phyloP scores from a whole-genome alignment of 2,113 vertebrate species.

The Alethe castanea region DNA sequence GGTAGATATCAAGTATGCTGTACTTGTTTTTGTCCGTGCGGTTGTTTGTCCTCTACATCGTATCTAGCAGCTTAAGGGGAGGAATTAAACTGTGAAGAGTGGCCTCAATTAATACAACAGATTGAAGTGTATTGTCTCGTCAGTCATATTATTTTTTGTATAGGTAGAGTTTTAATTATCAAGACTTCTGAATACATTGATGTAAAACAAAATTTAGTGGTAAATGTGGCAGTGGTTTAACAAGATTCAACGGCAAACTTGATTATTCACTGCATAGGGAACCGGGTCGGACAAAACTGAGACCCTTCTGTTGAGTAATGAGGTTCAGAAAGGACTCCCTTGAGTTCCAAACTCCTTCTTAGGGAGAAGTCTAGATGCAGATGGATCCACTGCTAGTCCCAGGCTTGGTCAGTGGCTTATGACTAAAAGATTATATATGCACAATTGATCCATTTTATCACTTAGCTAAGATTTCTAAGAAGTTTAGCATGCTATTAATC shows the following conservation, averaged over 20 bases:
- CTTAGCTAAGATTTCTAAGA: neutral
- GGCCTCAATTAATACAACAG: neutral
- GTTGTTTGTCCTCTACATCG: neutral
- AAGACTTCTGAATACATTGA: neutral
- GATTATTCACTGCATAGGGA: neutral
- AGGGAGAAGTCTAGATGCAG: neutral
- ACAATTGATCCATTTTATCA: neutral
- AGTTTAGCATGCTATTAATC: neutral
- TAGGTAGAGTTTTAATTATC: neutral
- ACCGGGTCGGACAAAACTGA: neutral
- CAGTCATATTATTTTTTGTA: neutral
- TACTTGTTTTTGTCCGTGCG: neutral
- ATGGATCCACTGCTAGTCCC: neutral
- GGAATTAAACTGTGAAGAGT: neutral
- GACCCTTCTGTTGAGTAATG: neutral
- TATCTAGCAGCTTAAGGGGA: neutral
- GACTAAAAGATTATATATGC: neutral
- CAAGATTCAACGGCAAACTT: neutral
- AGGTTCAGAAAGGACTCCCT: neutral
- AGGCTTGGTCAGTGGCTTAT: neutral
- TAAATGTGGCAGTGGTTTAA: neutral
- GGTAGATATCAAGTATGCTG: rapidly evolving
- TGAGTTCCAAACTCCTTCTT: neutral
- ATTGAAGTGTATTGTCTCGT: neutral
- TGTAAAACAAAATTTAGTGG: neutral